phyloP scores from a whole-genome alignment of 2,888 invertebrate species.

The Megalurothrips usitatus region DNA sequence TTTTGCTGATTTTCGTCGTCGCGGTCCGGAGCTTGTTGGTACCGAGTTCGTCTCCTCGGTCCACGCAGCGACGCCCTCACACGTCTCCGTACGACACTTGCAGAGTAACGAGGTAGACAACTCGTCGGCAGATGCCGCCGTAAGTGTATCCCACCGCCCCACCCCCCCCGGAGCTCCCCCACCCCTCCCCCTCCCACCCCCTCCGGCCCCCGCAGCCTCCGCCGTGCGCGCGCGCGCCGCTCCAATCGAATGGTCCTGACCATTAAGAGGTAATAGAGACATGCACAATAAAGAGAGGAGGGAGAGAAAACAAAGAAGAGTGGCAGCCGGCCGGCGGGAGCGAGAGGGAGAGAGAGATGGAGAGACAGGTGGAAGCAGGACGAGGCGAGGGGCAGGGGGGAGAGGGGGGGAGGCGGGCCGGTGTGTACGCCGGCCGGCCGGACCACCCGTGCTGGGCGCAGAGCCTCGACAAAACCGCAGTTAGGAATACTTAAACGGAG shows the following conservation, averaged over 20 bases:
- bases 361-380: background rate
- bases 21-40: no score
- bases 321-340: background rate
- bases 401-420: background rate
- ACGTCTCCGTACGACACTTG: no score
- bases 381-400: background rate
- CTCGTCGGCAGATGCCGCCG: no score
- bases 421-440: background rate
- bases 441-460: background rate
- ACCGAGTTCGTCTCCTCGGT: no score
- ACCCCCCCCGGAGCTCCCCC: background rate
- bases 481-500: conserved; percentile 25
- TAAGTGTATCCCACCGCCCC: no score
- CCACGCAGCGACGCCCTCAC: no score
- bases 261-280: conserved; percentile 20
- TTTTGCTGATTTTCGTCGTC: no score
- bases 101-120: no score
- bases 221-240: conserved; percentile 1
- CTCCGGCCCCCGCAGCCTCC: background rate
- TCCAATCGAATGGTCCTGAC: conserved; percentile 4
- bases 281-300: conserved; percentile 1
- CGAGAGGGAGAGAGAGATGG: background rate
- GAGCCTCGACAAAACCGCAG: background rate
- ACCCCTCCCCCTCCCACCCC: background rate
- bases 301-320: background rate